These are phyloP conservation scores for Heliconius aoede DNA, from an alignment of 2,888 invertebrate genomes.

Conservation along the genomic window DNA sequence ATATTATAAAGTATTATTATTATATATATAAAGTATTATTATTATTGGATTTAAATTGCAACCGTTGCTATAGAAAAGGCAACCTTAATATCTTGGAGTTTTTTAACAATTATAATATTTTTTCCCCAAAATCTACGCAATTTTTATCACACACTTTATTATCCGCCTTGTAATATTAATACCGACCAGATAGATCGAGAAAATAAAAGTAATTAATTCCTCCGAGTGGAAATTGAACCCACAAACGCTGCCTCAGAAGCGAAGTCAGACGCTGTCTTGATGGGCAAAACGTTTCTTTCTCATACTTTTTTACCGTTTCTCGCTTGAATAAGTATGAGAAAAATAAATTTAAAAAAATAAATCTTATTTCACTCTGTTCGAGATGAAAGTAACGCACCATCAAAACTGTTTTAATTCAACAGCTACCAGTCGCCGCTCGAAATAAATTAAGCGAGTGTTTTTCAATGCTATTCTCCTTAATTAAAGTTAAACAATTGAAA, in stretches of 20 bases:
- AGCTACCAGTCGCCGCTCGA: background rate
- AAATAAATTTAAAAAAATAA: background rate
- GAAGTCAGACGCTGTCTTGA: too few species aligned
- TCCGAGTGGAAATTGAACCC: background rate
- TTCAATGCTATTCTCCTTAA: background rate
- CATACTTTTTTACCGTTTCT: background rate
- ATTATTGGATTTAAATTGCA: too few species aligned
- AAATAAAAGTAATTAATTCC: too few species aligned
- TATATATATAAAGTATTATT: too few species aligned
- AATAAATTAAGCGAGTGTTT: slow-evolving; percentile 8
- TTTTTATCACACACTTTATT: too few species aligned
- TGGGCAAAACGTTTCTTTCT: background rate
- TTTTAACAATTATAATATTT: too few species aligned
- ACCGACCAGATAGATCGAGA: too few species aligned
- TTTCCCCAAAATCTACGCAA: too few species aligned
- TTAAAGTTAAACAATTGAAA: background rate
- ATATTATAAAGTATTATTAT: too few species aligned
- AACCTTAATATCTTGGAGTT: too few species aligned
- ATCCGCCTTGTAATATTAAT: too few species aligned
- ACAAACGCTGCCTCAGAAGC: background rate
- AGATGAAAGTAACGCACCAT: slow-evolving; percentile 9
- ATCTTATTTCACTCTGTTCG: background rate
- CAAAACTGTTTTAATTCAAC: background rate
- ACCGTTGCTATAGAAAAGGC: too few species aligned
- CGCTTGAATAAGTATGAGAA: background rate